Evolutionary conservation across 2,113 vertebrate genomes (phyloP).

Genomic region (Micromys minutus): DNA sequence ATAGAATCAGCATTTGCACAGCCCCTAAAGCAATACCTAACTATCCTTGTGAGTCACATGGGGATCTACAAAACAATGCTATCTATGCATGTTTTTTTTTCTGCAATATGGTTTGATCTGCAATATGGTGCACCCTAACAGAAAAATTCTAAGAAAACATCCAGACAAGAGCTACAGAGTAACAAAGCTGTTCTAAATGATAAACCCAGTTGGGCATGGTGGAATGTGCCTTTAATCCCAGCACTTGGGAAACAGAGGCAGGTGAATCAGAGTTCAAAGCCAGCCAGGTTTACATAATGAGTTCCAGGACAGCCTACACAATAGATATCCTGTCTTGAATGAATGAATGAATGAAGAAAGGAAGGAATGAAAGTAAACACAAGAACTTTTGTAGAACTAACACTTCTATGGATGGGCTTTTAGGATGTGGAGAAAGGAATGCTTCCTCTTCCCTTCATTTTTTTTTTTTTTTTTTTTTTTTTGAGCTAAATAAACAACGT

Average conservation of each 20-base stretch:
- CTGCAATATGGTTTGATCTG: background rate
- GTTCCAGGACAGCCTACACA: background rate
- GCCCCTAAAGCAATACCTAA: background rate
- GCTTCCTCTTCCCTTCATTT: background rate
- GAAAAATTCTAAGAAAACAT: background rate
- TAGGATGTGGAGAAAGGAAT: conserved; percentile 3
- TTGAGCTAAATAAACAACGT: conserved; percentile 37
- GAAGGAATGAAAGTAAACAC: background rate
- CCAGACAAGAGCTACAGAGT: background rate
- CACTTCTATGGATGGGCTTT: background rate
- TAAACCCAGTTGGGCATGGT: background rate
- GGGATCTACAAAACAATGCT: background rate
- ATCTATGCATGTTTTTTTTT: background rate
- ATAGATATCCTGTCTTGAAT: background rate
- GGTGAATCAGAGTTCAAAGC: background rate
- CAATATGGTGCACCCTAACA: background rate
- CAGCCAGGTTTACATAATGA: background rate
- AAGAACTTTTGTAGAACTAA: background rate
- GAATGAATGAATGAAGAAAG: background rate
- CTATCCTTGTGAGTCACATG: background rate
- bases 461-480: conserved; percentile 32
- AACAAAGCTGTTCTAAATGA: background rate
- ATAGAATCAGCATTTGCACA: conserved; percentile 17
- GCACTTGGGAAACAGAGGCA: background rate
- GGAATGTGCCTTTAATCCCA: background rate